Percentiles rank a stretch among this genome's conserved stretches.
phyloP scores from a whole-genome alignment of 2,888 invertebrate genomes.

The Erpobdella octoculata region DNA sequence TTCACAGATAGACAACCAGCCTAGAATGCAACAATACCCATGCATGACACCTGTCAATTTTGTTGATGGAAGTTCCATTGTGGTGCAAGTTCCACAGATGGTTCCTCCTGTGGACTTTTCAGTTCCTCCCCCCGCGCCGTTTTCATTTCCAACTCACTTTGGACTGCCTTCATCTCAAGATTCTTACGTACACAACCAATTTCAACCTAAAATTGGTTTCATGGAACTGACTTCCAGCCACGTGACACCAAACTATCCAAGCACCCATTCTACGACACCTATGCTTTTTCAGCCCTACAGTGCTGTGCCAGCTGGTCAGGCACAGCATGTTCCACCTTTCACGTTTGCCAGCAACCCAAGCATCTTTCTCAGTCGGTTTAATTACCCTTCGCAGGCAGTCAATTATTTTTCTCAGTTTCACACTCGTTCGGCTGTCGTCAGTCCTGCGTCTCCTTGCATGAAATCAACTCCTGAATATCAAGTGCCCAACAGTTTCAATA shows the following conservation, averaged over 20 bases:
- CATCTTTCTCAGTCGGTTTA: background rate
- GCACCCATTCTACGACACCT: background rate
- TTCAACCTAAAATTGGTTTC: constrained; percentile 3
- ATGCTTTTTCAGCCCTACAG: background rate
- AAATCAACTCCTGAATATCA: background rate
- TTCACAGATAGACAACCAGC: background rate
- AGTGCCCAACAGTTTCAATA: too few relatives aligned
- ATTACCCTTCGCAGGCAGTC: background rate
- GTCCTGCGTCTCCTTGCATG: background rate
- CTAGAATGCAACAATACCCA: background rate
- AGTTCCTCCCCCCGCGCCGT: background rate
- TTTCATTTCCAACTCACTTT: background rate
- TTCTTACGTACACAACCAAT: background rate
- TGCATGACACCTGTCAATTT: background rate
- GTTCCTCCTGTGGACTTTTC: background rate
- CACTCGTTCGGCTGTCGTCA: background rate
- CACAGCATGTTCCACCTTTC: background rate
- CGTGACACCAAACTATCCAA: background rate
- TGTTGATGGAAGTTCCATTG: background rate
- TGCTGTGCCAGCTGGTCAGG: background rate
- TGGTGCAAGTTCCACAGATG: background rate
- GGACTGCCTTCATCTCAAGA: constrained; percentile 6
- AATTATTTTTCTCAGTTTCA: background rate
- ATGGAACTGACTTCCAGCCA: background rate
- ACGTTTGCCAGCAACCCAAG: background rate